These are phyloP conservation scores for Linurgus olivaceus DNA, from an alignment of 2,797 vertebrate genomes.

Conservation along the genomic window DNA sequence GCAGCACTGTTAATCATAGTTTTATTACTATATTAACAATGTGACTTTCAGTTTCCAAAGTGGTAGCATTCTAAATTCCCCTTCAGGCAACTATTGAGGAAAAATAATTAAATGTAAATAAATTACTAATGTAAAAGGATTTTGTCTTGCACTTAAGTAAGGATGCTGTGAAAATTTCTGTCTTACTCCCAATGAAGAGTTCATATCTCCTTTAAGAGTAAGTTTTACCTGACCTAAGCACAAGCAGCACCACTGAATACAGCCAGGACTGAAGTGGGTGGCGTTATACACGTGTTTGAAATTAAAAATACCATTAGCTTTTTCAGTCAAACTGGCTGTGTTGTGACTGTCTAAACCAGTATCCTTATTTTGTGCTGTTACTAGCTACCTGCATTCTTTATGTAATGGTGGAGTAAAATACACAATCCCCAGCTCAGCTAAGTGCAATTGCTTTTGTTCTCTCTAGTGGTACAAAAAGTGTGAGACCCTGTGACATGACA, in stretches of 20 bases:
- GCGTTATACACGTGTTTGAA: neutral
- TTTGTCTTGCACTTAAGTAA: neutral
- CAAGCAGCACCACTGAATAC: neutral
- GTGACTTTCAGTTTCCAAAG: neutral
- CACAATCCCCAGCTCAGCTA: neutral
- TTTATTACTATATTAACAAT: neutral
- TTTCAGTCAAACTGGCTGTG: neutral
- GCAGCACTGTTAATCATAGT: neutral
- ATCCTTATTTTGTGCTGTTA: neutral
- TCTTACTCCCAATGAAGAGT: neutral
- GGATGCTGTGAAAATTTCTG: neutral
- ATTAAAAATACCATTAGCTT: neutral
- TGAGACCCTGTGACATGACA: neutral
- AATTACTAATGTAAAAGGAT: constrained; percentile 17
- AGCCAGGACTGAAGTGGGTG: neutral
- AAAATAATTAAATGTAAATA: constrained; percentile 47
- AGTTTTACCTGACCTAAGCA: neutral
- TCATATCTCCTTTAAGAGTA: neutral
- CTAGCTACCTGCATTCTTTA: neutral
- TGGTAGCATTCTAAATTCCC: neutral
- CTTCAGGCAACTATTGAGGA: neutral
- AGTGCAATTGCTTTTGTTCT: neutral
- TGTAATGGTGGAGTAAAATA: neutral
- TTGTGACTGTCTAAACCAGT: neutral
- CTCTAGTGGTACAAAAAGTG: neutral